phyloP scores from a whole-genome alignment of 1,140 invertebrate genomes.

The Eriocheir sinensis region DNA sequence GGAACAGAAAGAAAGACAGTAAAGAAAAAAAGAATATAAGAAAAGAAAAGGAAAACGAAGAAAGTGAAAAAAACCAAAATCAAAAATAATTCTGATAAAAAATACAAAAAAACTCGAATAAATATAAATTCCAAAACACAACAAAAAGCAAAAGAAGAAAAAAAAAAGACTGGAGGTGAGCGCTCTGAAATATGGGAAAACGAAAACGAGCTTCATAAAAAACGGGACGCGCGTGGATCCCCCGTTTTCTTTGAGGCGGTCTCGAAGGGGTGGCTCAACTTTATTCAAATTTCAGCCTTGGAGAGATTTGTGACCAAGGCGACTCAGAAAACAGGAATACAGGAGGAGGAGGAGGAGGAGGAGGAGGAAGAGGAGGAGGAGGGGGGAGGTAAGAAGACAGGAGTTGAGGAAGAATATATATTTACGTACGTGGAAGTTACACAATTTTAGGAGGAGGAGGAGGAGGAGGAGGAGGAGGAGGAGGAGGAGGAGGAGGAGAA shows the following conservation, averaged over 20 bases:
- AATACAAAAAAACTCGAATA: background rate
- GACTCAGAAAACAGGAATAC: background rate
- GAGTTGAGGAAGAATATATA: background rate
- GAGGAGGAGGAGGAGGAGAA: background rate
- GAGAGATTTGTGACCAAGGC: background rate
- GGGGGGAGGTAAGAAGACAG: background rate
- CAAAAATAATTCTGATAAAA: background rate
- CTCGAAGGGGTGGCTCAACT: background rate
- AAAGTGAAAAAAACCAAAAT: conserved; percentile 34
- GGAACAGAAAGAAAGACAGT: background rate
- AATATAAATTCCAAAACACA: background rate
- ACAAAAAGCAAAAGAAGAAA: background rate
- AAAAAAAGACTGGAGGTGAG: background rate
- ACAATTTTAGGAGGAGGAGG: too few species aligned
- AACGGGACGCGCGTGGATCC: background rate
- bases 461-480: too few species aligned
- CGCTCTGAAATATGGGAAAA: background rate
- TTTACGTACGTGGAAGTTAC: too few species aligned
- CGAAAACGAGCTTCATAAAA: too few species aligned
- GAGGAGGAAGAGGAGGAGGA: background rate
- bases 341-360: background rate
- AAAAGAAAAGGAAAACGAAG: conserved; percentile 51
- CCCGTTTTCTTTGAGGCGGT: too few species aligned
- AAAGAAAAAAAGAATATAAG: conserved; percentile 42
- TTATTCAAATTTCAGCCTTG: background rate